phyloP scores from a whole-genome alignment of 2,113 vertebrate genomes.

The Bombycilla garrulus region DNA sequence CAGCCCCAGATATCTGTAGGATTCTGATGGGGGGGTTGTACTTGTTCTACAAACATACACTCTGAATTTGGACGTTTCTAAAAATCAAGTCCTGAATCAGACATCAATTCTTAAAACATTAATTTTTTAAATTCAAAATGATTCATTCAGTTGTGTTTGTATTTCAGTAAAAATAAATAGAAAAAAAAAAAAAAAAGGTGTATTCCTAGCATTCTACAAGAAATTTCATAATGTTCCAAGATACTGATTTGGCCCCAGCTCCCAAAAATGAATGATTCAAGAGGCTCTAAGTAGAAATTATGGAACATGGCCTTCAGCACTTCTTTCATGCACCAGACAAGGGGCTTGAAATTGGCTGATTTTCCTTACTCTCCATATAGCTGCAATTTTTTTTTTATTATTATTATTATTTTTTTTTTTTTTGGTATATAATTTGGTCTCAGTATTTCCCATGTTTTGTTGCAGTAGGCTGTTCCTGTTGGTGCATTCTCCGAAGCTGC shows the following conservation, averaged over 20 bases:
- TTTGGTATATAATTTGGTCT: not conserved
- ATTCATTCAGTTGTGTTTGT: not conserved
- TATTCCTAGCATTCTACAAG: not conserved
- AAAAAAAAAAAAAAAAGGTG: not conserved
- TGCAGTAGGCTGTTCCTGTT: not conserved
- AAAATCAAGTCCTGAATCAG: not conserved
- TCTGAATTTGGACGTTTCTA: not conserved
- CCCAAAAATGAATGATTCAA: not conserved
- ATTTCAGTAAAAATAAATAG: not conserved
- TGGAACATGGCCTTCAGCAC: not conserved
- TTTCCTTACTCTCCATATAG: not conserved
- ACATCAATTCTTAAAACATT: not conserved
- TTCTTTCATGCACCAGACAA: not conserved
- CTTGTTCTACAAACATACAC: not conserved
- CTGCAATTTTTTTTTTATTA: not conserved
- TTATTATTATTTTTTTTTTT: not conserved
- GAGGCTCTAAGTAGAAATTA: not conserved
- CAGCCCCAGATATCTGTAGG: not conserved
- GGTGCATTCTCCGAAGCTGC: not conserved
- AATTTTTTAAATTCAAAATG: not conserved
- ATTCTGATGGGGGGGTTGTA: not conserved
- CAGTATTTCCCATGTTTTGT: not conserved
- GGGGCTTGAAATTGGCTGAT: not conserved
- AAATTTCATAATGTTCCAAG: not conserved
- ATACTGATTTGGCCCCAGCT: not conserved